These are phyloP conservation scores for Rhagonycha fulva DNA, from an alignment of 2,888 invertebrate genomes.

Conservation along the genomic window DNA sequence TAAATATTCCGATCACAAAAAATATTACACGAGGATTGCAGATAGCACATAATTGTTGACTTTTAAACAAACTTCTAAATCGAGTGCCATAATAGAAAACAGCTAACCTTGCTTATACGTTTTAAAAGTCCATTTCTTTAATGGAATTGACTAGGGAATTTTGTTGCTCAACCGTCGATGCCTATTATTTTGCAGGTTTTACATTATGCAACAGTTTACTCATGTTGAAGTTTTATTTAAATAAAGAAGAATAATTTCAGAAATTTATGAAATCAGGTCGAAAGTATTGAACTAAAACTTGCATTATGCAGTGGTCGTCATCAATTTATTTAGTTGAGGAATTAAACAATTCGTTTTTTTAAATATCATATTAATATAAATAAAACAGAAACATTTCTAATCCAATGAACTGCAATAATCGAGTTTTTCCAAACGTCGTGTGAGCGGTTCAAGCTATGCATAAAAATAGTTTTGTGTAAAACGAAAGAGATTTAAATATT, in stretches of 20 bases:
- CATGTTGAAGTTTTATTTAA: not conserved
- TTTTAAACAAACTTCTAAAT: not conserved
- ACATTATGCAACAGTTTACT: slow-evolving; percentile 37
- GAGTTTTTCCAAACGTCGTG: no score
- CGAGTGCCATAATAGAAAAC: slow-evolving; percentile 3
- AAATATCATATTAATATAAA: no score
- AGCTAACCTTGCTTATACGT: slow-evolving; percentile 32
- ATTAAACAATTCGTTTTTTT: no score
- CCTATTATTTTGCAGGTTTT: slow-evolving; percentile 46
- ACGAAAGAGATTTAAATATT: no score
- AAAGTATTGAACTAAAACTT: not conserved
- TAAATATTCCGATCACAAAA: not conserved
- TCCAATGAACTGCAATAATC: no score
- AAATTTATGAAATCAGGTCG: not conserved
- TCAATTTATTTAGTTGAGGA: not conserved
- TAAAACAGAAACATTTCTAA: no score
- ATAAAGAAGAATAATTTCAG: not conserved
- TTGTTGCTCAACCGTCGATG: slow-evolving; percentile 36
- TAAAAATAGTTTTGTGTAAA: no score
- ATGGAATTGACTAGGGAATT: slow-evolving; percentile 47
- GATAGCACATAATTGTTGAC: not conserved
- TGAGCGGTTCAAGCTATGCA: no score
- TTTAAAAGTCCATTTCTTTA: slow-evolving; percentile 52
- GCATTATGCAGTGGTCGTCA: not conserved
- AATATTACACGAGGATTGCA: not conserved